A percentile compares a stretch with the other conserved stretches of the same genome.
Evolutionary conservation across 2,888 invertebrate species (phyloP).

Genomic region (Spilarctia lutea): DNA sequence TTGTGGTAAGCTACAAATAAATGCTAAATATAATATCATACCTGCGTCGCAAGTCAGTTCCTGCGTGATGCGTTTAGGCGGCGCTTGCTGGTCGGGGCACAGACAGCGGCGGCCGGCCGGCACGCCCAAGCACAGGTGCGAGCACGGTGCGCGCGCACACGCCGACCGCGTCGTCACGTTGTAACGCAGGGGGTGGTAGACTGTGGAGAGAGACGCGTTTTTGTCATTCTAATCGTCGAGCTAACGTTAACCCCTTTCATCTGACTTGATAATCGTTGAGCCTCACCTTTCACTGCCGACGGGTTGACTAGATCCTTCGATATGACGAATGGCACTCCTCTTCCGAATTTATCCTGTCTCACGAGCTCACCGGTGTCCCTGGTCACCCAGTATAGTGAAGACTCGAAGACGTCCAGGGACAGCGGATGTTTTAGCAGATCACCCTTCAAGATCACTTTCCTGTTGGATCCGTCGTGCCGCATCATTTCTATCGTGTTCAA

Average conservation of each 20-base stretch:
- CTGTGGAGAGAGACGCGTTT: constrained; percentile 64
- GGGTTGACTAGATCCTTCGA: constrained; percentile 95
- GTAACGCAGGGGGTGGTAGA: constrained; percentile 94
- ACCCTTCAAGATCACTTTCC: constrained; percentile 91
- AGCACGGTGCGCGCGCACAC: constrained; percentile 90
- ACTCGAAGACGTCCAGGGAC: constrained; percentile 97
- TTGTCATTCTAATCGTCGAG: not conserved
- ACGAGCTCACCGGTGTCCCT: constrained; percentile 94
- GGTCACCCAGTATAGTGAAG: constrained; percentile 97
- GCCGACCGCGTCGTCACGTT: constrained; percentile 90
- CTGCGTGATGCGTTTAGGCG: constrained; percentile 85
- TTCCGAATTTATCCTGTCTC: constrained; percentile 98
- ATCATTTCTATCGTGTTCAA: constrained; percentile 95
- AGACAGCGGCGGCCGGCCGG: constrained; percentile 96
- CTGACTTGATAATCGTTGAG: not conserved
- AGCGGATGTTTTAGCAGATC: constrained; percentile 92
- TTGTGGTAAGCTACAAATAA: not conserved
- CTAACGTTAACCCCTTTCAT: not conserved
- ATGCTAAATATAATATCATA: constrained; percentile 53
- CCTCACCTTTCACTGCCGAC: constrained; percentile 92
- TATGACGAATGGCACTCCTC: constrained; percentile 94
- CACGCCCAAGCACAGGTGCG: constrained; percentile 96
- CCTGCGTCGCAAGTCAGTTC: constrained; percentile 94
- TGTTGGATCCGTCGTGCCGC: constrained; percentile 92
- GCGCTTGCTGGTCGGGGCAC: constrained; percentile 92